A percentile compares a stretch with the other conserved stretches of the same genome.
phyloP scores from a whole-genome alignment of 2,113 vertebrate genomes.

The Ictalurus furcatus region DNA sequence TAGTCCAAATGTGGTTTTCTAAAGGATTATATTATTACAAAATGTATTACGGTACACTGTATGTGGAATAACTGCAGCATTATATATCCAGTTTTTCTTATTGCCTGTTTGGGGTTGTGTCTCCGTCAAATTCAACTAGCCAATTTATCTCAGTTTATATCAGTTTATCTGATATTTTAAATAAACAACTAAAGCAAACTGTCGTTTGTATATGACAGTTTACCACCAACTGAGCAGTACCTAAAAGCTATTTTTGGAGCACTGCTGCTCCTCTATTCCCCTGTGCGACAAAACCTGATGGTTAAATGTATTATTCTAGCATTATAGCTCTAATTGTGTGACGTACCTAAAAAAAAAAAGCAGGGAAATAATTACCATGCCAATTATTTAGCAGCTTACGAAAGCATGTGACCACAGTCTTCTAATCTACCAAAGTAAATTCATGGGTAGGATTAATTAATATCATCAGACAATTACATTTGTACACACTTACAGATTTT shows the following conservation, averaged over 20 bases:
- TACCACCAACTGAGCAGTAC: slow-evolving; percentile 19
- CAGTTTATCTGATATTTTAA: not conserved
- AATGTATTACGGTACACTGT: not conserved
- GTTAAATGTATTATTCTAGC: slow-evolving; percentile 19
- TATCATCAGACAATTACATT: slow-evolving; percentile 48
- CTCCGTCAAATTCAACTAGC: not conserved
- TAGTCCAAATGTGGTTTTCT: slow-evolving; percentile 8
- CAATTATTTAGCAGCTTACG: slow-evolving; percentile 19
- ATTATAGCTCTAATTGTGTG: not conserved
- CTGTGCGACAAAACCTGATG: slow-evolving; percentile 20
- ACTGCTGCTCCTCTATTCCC: slow-evolving; percentile 11
- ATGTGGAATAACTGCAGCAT: not conserved
- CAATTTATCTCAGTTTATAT: not conserved
- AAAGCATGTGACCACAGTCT: not conserved
- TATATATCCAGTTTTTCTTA: not conserved
- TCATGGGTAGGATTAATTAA: not conserved
- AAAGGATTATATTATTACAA: not conserved
- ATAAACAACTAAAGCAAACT: not conserved
- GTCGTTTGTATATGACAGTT: not conserved
- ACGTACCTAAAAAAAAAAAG: not conserved
- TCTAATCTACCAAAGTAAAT: slow-evolving; percentile 17
- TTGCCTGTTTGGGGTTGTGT: not conserved
- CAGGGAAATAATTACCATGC: not conserved
- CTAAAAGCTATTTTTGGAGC: slow-evolving; percentile 38
- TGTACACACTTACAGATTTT: slow-evolving; percentile 90